These are phyloP conservation scores for Drosophila colorata DNA, from an alignment of 2,888 invertebrate species.

Conservation along the genomic window DNA sequence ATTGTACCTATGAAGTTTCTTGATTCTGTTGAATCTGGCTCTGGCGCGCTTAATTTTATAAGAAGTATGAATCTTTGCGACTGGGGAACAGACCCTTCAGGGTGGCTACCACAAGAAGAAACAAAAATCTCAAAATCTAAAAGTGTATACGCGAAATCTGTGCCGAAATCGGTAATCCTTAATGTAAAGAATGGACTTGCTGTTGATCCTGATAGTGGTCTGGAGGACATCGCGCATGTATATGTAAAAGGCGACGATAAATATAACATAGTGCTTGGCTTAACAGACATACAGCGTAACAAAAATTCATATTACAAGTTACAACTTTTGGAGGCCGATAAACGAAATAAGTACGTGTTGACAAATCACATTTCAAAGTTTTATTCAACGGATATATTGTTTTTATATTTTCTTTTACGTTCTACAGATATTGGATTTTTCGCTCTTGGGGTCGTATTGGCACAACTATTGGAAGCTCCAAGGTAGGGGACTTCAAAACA, in stretches of 20 bases:
- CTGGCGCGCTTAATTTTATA: conserved; percentile 88
- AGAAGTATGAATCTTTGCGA: conserved; percentile 90
- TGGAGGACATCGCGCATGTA: conserved; percentile 93
- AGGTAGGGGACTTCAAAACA: conserved; percentile 86
- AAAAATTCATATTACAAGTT: conserved; percentile 98
- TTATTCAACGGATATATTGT: background rate
- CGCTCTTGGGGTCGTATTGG: conserved; percentile 99
- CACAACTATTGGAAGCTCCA: conserved; percentile 93
- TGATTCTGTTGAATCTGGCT: conserved; percentile 88
- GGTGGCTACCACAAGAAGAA: conserved; percentile 85
- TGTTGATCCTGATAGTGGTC: conserved; percentile 95
- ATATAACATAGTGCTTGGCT: conserved; percentile 92
- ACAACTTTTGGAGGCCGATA: conserved; percentile 93
- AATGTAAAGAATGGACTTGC: conserved; percentile 93
- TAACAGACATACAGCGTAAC: conserved; percentile 93
- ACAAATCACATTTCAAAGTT: conserved; percentile 21
- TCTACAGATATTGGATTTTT: conserved; percentile 90
- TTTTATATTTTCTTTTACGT: conserved; percentile 9
- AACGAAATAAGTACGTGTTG: conserved; percentile 86
- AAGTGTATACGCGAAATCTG: conserved; percentile 87
- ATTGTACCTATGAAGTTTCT: conserved; percentile 92
- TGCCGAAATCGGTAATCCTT: conserved; percentile 88
- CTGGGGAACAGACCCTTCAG: conserved; percentile 91
- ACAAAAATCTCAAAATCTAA: conserved; percentile 88
- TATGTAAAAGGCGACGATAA: conserved; percentile 87